phyloP scores from a whole-genome alignment of 2,888 invertebrate genomes.

The Acrocyrtus sp. region DNA sequence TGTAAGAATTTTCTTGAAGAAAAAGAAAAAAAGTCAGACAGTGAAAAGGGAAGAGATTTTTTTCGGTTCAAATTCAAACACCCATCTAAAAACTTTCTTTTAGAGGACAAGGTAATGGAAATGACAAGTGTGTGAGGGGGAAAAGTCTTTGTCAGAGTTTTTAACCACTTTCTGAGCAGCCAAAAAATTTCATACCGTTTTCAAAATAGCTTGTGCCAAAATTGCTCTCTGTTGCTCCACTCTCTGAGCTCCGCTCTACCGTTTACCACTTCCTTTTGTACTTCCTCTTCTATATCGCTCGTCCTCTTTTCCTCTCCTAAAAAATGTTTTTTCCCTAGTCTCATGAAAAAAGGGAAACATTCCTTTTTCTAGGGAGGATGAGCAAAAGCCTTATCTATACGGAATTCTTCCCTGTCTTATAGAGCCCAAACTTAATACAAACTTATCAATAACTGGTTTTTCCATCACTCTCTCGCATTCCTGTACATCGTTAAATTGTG shows the following conservation, averaged over 20 bases:
- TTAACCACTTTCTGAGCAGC: constrained; percentile 19
- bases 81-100: background rate
- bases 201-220: background rate
- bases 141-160: background rate
- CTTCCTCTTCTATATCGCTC: constrained; percentile 17
- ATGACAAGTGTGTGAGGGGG: constrained; percentile 19
- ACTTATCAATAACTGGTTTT: too few species aligned
- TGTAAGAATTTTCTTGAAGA: too few species aligned
- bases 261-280: constrained; percentile 20
- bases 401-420: too few species aligned
- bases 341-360: too few species aligned
- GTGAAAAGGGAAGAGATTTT: background rate
- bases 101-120: constrained; percentile 17
- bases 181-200: background rate
- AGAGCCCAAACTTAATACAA: too few species aligned
- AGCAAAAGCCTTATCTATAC: too few species aligned
- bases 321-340: too few species aligned
- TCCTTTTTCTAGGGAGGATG: too few species aligned
- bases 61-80: too few species aligned
- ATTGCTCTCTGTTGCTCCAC: constrained; percentile 16
- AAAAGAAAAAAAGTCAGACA: background rate
- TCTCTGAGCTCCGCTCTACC: background rate
- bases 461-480: too few species aligned
- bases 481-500: too few species aligned
- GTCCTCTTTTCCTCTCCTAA: too few species aligned